Evolutionary conservation across 1,140 invertebrate genomes (phyloP).

Genomic region (Zaprionus capensis): DNA sequence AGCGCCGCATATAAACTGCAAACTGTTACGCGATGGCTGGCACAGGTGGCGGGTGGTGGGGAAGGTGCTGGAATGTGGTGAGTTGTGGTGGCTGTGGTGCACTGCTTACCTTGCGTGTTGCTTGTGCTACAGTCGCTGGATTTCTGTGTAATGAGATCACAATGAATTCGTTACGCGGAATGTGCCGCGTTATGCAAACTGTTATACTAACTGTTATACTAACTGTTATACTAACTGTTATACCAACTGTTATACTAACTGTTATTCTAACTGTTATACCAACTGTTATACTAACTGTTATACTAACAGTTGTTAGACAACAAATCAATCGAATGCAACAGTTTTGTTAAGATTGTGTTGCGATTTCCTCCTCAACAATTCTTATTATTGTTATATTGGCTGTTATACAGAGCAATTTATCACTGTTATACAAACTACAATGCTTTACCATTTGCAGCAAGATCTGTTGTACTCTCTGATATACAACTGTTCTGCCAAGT

Average conservation of each 20-base stretch:
- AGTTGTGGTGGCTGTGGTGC: background rate
- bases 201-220: background rate
- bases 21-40: conserved; percentile 30
- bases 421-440: no score
- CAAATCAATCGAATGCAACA: no score
- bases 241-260: background rate
- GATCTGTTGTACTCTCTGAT: background rate
- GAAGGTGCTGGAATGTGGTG: background rate
- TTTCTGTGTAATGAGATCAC: background rate
- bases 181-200: background rate
- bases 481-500: background rate
- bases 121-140: background rate
- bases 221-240: background rate
- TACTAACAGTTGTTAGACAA: background rate
- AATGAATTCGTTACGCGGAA: background rate
- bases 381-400: no score
- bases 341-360: no score
- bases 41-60: conserved; percentile 14
- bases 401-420: no score
- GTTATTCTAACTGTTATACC: background rate
- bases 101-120: background rate
- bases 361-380: no score
- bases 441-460: no score
- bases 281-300: background rate
- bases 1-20: conserved; percentile 63